Conservation (phyloP, 1,140 invertebrate species). For the Chironomus tepperi region DNA sequence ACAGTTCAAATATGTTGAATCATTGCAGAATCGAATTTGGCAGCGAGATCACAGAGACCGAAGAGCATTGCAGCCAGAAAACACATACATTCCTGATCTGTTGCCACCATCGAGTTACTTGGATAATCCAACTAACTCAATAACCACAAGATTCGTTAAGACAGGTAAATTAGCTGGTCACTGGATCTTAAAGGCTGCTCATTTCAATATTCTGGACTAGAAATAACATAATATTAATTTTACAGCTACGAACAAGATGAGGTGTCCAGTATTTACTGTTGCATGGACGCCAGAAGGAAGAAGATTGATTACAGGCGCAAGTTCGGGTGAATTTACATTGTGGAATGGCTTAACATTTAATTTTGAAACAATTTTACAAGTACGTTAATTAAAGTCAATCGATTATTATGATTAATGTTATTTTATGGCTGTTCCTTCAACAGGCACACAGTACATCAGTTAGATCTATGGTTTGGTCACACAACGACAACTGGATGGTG, state of each 20-base stretch:
- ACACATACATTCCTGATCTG: slow-evolving; percentile 79
- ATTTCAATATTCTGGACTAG: background rate
- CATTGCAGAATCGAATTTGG: slow-evolving; percentile 76
- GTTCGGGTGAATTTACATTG: slow-evolving; percentile 97
- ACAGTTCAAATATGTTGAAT: slow-evolving; percentile 29
- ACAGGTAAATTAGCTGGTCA: slow-evolving; percentile 42
- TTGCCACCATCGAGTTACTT: slow-evolving; percentile 80
- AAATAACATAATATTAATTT: background rate
- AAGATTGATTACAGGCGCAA: slow-evolving; percentile 94
- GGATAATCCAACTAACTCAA: slow-evolving; percentile 94
- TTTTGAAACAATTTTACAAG: slow-evolving; percentile 99
- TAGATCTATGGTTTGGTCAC: slow-evolving; percentile 98
- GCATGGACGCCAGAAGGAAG: slow-evolving; percentile 99
- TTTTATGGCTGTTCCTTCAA: slow-evolving; percentile 29
- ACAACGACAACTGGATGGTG: slow-evolving; percentile 99
- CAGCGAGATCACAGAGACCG: slow-evolving; percentile 84
- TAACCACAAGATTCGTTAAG: slow-evolving; percentile 94
- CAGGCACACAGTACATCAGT: slow-evolving; percentile 97
- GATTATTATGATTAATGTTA: background rate
- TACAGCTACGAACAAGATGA: slow-evolving; percentile 96
- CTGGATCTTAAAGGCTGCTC: background rate
- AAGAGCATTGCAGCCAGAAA: slow-evolving; percentile 80
- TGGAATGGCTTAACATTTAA: slow-evolving; percentile 99
- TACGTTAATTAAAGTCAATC: slow-evolving; percentile 40
- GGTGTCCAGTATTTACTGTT: slow-evolving; percentile 97